Evolutionary conservation across 1,140 invertebrate genomes (phyloP).

Genomic region (Euura lappo): DNA sequence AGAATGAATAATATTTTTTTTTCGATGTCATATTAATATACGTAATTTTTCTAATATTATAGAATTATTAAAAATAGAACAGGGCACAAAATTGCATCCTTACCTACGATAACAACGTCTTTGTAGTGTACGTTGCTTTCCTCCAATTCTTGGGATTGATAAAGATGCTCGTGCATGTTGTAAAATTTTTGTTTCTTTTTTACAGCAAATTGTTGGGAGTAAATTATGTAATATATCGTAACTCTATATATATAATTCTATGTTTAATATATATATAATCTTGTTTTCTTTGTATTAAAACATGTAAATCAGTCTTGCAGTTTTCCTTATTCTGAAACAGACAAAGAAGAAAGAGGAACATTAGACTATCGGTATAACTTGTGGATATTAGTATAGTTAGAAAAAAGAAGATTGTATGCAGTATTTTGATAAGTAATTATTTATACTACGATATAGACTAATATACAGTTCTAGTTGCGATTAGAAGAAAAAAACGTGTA

Average conservation of each 20-base stretch:
- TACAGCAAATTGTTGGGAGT: not conserved
- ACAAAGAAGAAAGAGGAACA: not conserved
- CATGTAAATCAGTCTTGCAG: not conserved
- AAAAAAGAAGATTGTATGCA: no score
- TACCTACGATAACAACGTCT: conserved; percentile 71
- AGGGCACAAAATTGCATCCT: conserved; percentile 26
- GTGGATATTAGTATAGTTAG: no score
- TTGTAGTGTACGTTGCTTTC: conserved; percentile 54
- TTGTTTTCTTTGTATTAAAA: not conserved
- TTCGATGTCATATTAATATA: not conserved
- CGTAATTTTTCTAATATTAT: not conserved
- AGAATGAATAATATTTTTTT: no score
- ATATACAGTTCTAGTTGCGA: no score
- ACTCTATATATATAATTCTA: not conserved
- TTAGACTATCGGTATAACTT: no score
- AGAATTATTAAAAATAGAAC: not conserved
- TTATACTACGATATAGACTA: no score
- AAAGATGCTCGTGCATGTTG: not conserved
- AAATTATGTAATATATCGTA: not conserved
- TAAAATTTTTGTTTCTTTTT: no score
- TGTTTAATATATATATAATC: not conserved
- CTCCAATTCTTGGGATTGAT: not conserved
- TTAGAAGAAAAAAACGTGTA: no score
- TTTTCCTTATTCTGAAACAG: not conserved
- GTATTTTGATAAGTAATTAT: no score